Conservation (phyloP, 2,797 vertebrate genomes). For the Psittacula echo region DNA sequence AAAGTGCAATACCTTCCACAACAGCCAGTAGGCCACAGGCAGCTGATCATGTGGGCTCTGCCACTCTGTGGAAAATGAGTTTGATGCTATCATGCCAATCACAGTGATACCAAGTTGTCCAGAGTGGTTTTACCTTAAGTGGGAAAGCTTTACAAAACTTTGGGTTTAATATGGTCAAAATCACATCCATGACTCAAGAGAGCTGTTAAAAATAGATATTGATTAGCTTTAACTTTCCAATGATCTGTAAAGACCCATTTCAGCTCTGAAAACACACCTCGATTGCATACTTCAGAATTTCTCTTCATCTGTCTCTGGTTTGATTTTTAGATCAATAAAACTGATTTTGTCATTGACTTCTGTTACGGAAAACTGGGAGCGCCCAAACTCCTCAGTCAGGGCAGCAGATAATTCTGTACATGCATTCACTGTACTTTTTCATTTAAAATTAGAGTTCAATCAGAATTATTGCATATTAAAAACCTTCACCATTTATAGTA, state of each 20-base stretch:
- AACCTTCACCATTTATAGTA: background rate
- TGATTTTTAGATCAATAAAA: constrained; percentile 10
- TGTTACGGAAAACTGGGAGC: background rate
- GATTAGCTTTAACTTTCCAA: constrained; percentile 4
- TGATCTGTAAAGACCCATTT: background rate
- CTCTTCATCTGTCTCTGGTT: constrained; percentile 4
- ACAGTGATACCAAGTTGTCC: background rate
- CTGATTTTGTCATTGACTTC: background rate
- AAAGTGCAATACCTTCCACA: background rate
- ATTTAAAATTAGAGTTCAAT: background rate
- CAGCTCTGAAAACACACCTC: background rate
- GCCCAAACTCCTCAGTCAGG: background rate
- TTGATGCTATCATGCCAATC: background rate
- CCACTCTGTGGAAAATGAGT: background rate
- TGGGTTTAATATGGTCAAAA: background rate
- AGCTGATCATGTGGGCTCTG: background rate
- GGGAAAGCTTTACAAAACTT: background rate
- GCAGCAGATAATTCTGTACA: background rate
- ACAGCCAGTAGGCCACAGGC: background rate
- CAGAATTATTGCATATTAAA: background rate
- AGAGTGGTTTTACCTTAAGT: background rate
- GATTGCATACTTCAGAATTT: background rate
- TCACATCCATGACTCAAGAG: background rate
- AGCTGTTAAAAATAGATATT: background rate
- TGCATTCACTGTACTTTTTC: background rate